Conservation (phyloP, 2,113 vertebrate genomes). For the Corydoras maculifer region DNA sequence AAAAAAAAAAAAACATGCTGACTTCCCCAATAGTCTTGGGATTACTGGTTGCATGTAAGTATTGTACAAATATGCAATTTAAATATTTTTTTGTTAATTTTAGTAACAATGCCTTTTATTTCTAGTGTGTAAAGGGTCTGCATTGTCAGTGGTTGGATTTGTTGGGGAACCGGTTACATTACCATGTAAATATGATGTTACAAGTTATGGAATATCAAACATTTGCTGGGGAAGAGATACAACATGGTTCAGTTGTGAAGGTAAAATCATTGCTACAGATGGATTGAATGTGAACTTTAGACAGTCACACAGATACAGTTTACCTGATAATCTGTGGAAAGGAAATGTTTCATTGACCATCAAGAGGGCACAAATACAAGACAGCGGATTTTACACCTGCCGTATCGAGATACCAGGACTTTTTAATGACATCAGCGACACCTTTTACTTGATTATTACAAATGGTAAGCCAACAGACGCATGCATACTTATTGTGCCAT, state of each 20-base stretch:
- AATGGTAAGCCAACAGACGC: constrained; percentile 31
- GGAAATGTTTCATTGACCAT: constrained; percentile 54
- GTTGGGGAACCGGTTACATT: constrained; percentile 39
- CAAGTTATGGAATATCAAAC: not conserved
- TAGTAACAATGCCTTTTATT: not conserved
- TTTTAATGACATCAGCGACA: constrained; percentile 57
- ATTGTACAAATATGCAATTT: not conserved
- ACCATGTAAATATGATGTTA: constrained; percentile 40
- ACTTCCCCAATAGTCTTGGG: constrained; percentile 16
- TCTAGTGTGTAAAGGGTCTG: constrained; percentile 28
- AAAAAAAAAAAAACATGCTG: not conserved
- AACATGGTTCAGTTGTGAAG: constrained; percentile 30
- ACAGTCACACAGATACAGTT: constrained; percentile 32
- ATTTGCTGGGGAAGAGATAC: constrained; percentile 45
- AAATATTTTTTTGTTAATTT: not conserved
- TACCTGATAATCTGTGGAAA: not conserved
- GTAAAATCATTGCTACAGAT: constrained; percentile 20
- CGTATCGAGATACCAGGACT: constrained; percentile 55
- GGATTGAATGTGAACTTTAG: constrained; percentile 28
- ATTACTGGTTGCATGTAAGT: constrained; percentile 32
- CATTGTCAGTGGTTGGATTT: constrained; percentile 30
- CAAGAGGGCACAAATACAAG: constrained; percentile 2
- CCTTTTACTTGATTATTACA: constrained; percentile 51
- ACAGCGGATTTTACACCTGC: constrained; percentile 60
- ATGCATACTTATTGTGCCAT: no score